Conservation (phyloP, 2,113 vertebrate genomes). For the Osmerus mordax region DNA sequence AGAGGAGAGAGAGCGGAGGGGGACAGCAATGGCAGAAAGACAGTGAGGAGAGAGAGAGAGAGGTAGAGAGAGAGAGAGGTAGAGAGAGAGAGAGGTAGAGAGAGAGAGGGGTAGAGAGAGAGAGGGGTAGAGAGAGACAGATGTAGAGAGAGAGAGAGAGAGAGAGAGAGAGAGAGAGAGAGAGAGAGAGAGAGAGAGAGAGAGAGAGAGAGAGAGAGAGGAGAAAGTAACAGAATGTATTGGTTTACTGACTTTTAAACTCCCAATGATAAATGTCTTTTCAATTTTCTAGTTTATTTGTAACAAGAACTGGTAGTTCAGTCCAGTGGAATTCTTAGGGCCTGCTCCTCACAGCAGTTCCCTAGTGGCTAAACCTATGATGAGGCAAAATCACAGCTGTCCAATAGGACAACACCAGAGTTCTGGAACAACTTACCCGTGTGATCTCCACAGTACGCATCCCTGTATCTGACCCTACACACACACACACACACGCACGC, state of each 20-base stretch:
- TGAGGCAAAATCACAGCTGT: neutral
- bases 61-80: too few species aligned
- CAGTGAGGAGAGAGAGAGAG: neutral
- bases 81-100: neutral
- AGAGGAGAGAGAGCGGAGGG: neutral
- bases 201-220: neutral
- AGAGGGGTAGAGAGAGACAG: slow-evolving; percentile 1
- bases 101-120: neutral
- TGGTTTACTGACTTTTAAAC: too few species aligned
- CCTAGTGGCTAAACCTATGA: too few species aligned
- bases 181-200: too few species aligned
- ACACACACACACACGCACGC: slow-evolving; percentile 8
- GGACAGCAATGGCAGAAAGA: too few species aligned
- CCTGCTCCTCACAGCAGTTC: too few species aligned
- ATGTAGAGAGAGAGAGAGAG: neutral
- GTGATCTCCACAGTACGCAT: slow-evolving; percentile 85
- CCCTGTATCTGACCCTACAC: slow-evolving; percentile 67
- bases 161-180: neutral
- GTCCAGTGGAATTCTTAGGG: too few species aligned
- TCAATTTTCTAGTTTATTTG: too few species aligned
- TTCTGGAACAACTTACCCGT: slow-evolving; percentile 70
- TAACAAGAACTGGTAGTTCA: too few species aligned
- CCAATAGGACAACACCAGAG: neutral
- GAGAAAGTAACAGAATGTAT: too few species aligned
- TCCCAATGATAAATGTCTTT: too few species aligned